Evolutionary conservation across 2,888 invertebrate genomes (phyloP), one percentile per base, ranked within the genome.

Genomic region (Amphipyra tragopoginis): DNA sequence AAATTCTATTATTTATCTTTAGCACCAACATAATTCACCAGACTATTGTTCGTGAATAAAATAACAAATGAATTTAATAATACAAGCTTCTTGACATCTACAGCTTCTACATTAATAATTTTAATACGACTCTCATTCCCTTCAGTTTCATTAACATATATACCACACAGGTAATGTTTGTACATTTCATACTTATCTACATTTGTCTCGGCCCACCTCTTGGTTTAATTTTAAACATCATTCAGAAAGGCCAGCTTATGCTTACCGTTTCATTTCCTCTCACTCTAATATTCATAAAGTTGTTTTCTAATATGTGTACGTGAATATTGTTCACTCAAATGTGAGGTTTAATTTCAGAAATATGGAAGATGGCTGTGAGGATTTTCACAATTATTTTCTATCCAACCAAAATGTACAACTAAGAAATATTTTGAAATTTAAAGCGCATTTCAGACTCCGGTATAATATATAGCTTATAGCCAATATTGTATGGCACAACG

Each of bases 191-290:
- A 21, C 42, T 13, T 26, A 29, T 14, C 21, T 26, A 10, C 11
- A 33, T 10, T 1, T n/a, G 40, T 9, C 21, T 21, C 40, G 5
- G 33, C 36, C 26, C 26, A 44, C 38, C 42, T 53, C 9, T 21
- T n/a, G 50, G 36, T 53, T 49, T 73, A 73, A 62, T 57, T 67
- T 57, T 53, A 11, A 47, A 40, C 61, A 42, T 54, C 45, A 52
- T 55, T 50, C 43, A 42, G 33, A 60, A 63, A 63, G 76, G 62
- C 56, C 63, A 58, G 62, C 38, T 13, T 29, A 10, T 39, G 50
- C 44, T 60, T 43, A 52, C 5, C 48, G 36, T 48, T 55, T 77
- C 65, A 69, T 77, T 78, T 75, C 72, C 66, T 61, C 52, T 51
- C 15, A 47, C 53, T 72, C 29, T 51, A 59, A 55, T 67, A 75